Evolutionary conservation across 2,888 invertebrate genomes (phyloP), one percentile per base, ranked within the genome.

Genomic region (Philereme transversata): DNA sequence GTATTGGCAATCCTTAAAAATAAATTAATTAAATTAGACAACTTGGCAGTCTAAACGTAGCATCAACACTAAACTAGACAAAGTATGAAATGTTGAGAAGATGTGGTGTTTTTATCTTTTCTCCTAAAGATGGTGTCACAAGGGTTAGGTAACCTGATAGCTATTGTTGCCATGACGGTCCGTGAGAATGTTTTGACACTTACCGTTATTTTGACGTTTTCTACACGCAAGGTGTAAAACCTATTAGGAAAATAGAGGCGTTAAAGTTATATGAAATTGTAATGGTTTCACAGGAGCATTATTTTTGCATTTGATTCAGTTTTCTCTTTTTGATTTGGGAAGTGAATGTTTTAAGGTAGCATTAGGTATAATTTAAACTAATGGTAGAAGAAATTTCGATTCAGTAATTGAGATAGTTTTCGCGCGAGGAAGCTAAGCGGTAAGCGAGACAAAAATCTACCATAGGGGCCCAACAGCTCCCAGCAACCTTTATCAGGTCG

Each of bases 91-190:
- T 56, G 70, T 72, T 68, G 69, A 51, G 65, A 69, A 65, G 61
- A 67, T 67, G 64, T 64, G 60, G 74, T 43, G 7, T 40, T 40
- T 75, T 73, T 65, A n/a, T 65, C 58, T 62, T 61, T 55, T 59
- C 56, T 60, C 56, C 49, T 43, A 48, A 35, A 73, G 73, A 72
- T 74, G 72, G 69, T 75, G 67, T 64, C 53, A 48, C 71, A 74
- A 75, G 73, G 67, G 69, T 74, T 72, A 70, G 70, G 78, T 77
- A 79, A 82, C 78, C 56, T 60, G 76, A 80, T 76, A 77, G 67
- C 69, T 70, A 72, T 56, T 62, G 58, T 58, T 68, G 61, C 69
- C 65, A 64, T 56, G 66, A 56, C 43, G 9, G 34, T 4, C 36
- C 41, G 49, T 62, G 55, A 48, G 64, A 60, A 57, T 9, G 3